Evolutionary conservation across 1,140 invertebrate species (phyloP).

Genomic region (Drosophila leontia): DNA sequence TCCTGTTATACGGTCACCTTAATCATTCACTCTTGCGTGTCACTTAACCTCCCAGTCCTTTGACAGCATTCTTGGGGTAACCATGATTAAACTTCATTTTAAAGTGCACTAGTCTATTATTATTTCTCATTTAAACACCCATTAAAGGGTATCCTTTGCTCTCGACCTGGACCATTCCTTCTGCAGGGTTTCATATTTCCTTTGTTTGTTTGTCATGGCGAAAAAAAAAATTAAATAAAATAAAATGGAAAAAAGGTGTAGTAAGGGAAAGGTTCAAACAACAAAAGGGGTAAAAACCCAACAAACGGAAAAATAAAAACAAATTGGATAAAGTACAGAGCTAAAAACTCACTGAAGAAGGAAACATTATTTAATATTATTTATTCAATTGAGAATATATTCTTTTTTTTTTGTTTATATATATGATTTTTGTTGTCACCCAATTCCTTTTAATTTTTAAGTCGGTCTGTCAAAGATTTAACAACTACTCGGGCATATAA

Average conservation of each 20-base stretch:
- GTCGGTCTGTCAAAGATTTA: conserved; percentile 4
- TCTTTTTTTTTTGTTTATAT: background rate
- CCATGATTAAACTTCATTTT: background rate
- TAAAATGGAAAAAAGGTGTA: background rate
- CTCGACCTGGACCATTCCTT: background rate
- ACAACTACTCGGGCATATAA: conserved; percentile 12
- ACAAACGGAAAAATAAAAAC: conserved; percentile 8
- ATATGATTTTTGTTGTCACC: background rate
- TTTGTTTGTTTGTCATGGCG: conserved; percentile 7
- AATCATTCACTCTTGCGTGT: background rate
- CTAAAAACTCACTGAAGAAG: background rate
- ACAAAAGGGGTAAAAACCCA: conserved; percentile 4
- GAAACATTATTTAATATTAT: background rate
- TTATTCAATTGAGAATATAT: too few species aligned
- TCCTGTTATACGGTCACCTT: background rate
- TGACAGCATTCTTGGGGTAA: background rate
- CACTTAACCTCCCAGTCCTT: background rate
- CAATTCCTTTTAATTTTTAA: background rate
- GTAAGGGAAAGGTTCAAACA: background rate
- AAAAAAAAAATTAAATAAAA: conserved; percentile 12
- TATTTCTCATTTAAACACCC: background rate
- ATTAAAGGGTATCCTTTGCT: background rate
- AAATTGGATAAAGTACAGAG: background rate
- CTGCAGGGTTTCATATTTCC: conserved; percentile 4
- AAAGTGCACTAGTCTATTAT: background rate